Evolutionary conservation across 2,888 invertebrate species (phyloP).

Genomic region (Erebia ligea): DNA sequence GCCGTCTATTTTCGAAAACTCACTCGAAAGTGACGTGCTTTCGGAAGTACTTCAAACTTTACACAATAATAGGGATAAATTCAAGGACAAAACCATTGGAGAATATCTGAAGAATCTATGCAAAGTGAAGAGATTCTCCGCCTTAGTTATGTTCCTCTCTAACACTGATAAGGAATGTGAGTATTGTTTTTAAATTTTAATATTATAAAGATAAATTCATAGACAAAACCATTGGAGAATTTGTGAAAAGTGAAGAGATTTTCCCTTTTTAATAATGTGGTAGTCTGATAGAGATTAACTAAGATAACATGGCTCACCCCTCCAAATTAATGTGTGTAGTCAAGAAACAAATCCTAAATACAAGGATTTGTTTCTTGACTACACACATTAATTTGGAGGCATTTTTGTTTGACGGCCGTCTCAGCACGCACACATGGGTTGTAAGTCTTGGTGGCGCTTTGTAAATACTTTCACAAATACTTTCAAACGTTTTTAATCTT

Average conservation of each 20-base stretch:
- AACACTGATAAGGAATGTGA: constrained; percentile 83
- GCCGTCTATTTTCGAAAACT: constrained; percentile 86
- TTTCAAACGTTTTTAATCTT: too few species aligned
- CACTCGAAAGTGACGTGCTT: constrained; percentile 85
- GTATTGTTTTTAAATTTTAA: constrained; percentile 39
- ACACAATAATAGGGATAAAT: constrained; percentile 66
- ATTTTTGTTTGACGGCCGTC: too few species aligned
- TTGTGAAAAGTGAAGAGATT: background rate
- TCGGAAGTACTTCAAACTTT: constrained; percentile 82
- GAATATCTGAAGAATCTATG: constrained; percentile 80
- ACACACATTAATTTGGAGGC: too few species aligned
- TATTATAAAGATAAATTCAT: background rate
- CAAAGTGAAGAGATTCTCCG: constrained; percentile 85
- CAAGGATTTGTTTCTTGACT: too few species aligned
- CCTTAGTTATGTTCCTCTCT: constrained; percentile 85
- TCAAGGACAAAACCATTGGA: constrained; percentile 65
- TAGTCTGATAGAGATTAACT: too few species aligned
- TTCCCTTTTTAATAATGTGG: too few species aligned
- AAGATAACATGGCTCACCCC: too few species aligned
- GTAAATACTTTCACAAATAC: too few species aligned
- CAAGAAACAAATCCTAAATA: too few species aligned
- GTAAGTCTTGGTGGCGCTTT: too few species aligned
- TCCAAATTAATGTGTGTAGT: too few species aligned
- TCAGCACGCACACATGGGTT: too few species aligned
- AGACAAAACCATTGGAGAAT: background rate